Base-by-base conservation (phyloP, 2,888 invertebrate genomes). In the Diadromus collaris region DNA sequence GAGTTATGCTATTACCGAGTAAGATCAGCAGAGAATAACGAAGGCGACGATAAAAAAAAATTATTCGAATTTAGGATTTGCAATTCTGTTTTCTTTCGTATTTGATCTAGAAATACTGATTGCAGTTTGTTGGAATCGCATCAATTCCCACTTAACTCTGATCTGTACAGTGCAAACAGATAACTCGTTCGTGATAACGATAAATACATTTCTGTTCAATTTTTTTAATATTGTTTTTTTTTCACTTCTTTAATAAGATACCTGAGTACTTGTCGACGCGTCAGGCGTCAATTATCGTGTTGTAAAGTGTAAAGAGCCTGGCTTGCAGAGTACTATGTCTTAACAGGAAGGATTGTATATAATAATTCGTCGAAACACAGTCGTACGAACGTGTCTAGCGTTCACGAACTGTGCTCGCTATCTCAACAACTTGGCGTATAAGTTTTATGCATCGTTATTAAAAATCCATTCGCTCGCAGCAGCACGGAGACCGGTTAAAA, bases 231-330 rank as follows among this genome's bases (percentile, higher is more conserved):
- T 19, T 29, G 56, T 38, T 58, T n/a, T 13, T 34, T 32, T 6
- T n/a, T n/a, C n/a, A n/a, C n/a, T n/a, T 19, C 6, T 19, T 56
- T 56, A 21, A 16, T 34, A 46, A 34, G 54, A 54, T 72, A 64
- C 27, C 29, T 54, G 41, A 21, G 38, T 48, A 27, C 24, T 21
- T 29, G 27, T 63, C 69, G 67, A 61, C 34, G 56, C 58, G 60
- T 75, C 44, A 44, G 44, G 54, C 58, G 38, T 44, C 46, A 56
- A 64, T 41, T 54, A 64, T 78, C 69, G n/a, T n/a, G n/a, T n/a
- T n/a, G n/a, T n/a, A n/a, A 71, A 78, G 71, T 79, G 67, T 71
- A 79, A 79, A 71, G 63, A 63, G 70, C 54, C 75, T 68, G 70
- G 46, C 10, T 32, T n/a, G 32, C n/a, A 65, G 29, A 48, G 38